These are phyloP conservation scores for Nibea albiflora DNA, from an alignment of 2,113 vertebrate species.

Conservation along the genomic window DNA sequence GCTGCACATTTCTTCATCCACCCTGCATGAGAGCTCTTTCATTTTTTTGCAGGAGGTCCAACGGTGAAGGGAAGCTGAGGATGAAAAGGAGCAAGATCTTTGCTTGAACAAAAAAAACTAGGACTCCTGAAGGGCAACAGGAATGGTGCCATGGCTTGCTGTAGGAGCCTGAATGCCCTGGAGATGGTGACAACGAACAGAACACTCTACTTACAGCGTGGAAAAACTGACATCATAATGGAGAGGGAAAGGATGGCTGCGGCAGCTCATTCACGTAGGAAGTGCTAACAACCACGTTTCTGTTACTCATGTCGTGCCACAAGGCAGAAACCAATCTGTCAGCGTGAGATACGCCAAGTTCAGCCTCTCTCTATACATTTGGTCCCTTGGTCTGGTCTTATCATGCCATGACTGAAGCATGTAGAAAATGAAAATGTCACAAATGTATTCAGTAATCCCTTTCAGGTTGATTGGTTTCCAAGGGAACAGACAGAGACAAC, in stretches of 20 bases:
- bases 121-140: constrained; percentile 71
- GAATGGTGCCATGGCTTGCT: constrained; percentile 53
- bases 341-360: constrained; percentile 51
- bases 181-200: constrained; percentile 45
- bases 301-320: constrained; percentile 51
- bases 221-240: constrained; percentile 13
- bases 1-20: neutral
- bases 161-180: constrained; percentile 44
- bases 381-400: constrained; percentile 44
- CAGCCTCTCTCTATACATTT: constrained; percentile 18
- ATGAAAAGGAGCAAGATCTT: constrained; percentile 13
- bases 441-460: constrained; percentile 58
- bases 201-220: constrained; percentile 3
- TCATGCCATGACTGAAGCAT: constrained; percentile 34
- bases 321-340: constrained; percentile 67
- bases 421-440: constrained; percentile 45
- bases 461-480: constrained; percentile 68
- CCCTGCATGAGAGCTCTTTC: neutral
- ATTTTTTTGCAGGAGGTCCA: constrained; percentile 15
- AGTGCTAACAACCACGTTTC: constrained; percentile 47
- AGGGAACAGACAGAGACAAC: constrained; percentile 63
- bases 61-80: constrained; percentile 4
- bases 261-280: constrained; percentile 41
- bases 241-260: neutral
- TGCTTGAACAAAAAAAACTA: constrained; percentile 28